Evolutionary conservation across 2,888 invertebrate species (phyloP).

Genomic region (Nebria brevicollis): DNA sequence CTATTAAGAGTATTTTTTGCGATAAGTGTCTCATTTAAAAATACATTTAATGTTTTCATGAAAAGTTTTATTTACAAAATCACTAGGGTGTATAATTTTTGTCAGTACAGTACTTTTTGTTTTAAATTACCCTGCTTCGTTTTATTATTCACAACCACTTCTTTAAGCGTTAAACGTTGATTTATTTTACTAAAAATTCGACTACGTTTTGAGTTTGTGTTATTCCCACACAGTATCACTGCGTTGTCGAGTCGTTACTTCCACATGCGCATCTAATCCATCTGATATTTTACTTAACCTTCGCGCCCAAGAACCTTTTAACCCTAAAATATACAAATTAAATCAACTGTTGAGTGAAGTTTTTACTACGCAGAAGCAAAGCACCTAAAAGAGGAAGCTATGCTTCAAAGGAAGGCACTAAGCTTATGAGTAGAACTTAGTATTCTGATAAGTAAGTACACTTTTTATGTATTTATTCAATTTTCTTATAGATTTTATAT

Average conservation of each 20-base stretch:
- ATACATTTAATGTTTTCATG: neutral
- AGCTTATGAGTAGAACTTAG: too few relatives aligned
- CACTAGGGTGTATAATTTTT: neutral
- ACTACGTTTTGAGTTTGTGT: slow-evolving; percentile 51
- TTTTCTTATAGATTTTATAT: too few relatives aligned
- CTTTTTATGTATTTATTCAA: too few relatives aligned
- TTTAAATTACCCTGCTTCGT: slow-evolving; percentile 34
- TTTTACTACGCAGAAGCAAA: too few relatives aligned
- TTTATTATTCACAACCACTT: slow-evolving; percentile 38
- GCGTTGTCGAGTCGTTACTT: slow-evolving; percentile 69
- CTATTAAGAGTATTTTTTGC: too few relatives aligned
- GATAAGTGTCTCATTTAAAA: too few relatives aligned
- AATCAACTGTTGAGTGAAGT: neutral
- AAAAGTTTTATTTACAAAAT: slow-evolving; percentile 30
- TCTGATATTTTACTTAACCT: slow-evolving; percentile 78
- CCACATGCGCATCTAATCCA: slow-evolving; percentile 79
- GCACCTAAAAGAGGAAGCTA: too few relatives aligned
- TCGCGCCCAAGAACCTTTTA: slow-evolving; percentile 74
- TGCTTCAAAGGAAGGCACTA: too few relatives aligned
- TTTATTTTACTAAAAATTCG: slow-evolving; percentile 15
- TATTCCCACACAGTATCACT: slow-evolving; percentile 68
- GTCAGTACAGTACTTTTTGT: slow-evolving; percentile 2
- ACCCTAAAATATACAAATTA: slow-evolving; percentile 53
- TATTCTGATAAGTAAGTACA: too few relatives aligned
- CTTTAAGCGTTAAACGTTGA: slow-evolving; percentile 39